Percentiles rank a stretch among this genome's conserved stretches.
Evolutionary conservation across 1,140 invertebrate species (phyloP).

Genomic region (Trichogramma pretiosum): DNA sequence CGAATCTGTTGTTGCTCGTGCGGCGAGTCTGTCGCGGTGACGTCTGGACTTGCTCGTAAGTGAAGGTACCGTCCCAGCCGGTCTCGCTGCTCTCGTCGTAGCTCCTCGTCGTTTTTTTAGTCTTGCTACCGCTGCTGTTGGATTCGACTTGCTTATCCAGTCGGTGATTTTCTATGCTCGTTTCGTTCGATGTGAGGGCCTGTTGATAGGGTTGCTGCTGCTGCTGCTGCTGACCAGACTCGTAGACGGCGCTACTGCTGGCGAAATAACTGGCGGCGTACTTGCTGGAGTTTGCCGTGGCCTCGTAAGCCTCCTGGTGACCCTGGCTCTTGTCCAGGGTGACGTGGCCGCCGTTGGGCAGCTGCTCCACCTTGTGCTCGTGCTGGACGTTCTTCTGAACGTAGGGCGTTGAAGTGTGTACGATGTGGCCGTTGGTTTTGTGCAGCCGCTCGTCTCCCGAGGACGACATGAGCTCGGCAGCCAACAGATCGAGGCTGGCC

Average conservation of each 20-base stretch:
- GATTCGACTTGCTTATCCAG: not conserved
- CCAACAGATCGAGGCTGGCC: constrained; percentile 7
- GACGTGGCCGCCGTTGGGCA: not conserved
- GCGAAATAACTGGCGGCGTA: constrained; percentile 33
- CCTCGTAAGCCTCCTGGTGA: not conserved
- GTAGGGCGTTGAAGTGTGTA: too few relatives aligned
- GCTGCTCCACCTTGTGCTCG: not conserved
- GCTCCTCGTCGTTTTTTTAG: not conserved
- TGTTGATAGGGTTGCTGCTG: constrained; percentile 36
- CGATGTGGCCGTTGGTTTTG: too few relatives aligned
- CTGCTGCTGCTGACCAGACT: constrained; percentile 28
- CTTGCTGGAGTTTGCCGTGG: constrained; percentile 5
- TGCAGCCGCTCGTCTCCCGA: too few relatives aligned
- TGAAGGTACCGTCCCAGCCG: constrained; percentile 20
- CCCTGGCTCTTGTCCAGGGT: constrained; percentile 9
- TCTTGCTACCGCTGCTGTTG: not conserved
- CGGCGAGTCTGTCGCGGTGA: not conserved
- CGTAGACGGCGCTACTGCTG: constrained; percentile 36
- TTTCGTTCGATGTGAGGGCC: constrained; percentile 19
- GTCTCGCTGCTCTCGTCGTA: not conserved
- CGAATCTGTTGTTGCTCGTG: not conserved
- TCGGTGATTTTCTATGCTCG: not conserved
- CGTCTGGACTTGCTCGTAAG: constrained; percentile 13
- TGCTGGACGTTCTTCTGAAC: not conserved
- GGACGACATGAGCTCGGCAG: constrained; percentile 14